Base-by-base conservation (phyloP, 2,113 vertebrate genomes). In the Petrocephalus zakoni region DNA sequence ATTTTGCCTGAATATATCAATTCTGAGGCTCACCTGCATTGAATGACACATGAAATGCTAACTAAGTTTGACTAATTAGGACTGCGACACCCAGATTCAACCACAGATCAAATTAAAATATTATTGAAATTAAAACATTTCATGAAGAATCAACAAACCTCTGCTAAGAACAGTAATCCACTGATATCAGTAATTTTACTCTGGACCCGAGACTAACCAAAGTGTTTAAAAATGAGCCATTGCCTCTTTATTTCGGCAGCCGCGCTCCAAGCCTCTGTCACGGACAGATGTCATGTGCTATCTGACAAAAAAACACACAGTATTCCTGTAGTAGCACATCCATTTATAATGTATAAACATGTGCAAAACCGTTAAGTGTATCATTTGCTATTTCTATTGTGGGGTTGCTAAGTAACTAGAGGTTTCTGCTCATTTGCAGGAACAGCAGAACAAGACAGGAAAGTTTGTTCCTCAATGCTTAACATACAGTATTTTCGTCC, bases 81-180 rank as follows among this genome's bases (percentile, higher is more conserved):
- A 4, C 49, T 49, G 49, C 56, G 49, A 8, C 15, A 22, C 49
- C 82, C 82, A 85, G 51, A 86, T 55, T 86, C 52, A 34, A 86
- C 84, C 84, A 53, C 72, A 56, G 52, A 86, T 86, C 25, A 29
- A 56, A 86, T 86, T 55, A 86, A 86, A 56, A 25, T 42, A 86
- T 4, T n/a, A 34, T 86, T 29, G 19, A 86, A 86, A 29, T 86
- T 37, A 42, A 56, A 86, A 49, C 4, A 25, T 86, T 86, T 86
- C 25, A 37, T 25, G 56, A 55, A 56, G 4, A 34, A 49, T 55
- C 56, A 86, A 10, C 34, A 29, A 55, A 86, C 19, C 52, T 86
- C 52, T 86, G 84, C 29, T 86, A 49, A 29, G 49, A n/a, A 49
- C 51, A 2, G 84, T 55, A 56, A 86, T 53, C 84, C 51, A 55